A percentile compares a stretch with the other conserved stretches of the same genome.
Evolutionary conservation across 2,113 vertebrate species (phyloP).

Genomic region (Grammomys dolichurus): DNA sequence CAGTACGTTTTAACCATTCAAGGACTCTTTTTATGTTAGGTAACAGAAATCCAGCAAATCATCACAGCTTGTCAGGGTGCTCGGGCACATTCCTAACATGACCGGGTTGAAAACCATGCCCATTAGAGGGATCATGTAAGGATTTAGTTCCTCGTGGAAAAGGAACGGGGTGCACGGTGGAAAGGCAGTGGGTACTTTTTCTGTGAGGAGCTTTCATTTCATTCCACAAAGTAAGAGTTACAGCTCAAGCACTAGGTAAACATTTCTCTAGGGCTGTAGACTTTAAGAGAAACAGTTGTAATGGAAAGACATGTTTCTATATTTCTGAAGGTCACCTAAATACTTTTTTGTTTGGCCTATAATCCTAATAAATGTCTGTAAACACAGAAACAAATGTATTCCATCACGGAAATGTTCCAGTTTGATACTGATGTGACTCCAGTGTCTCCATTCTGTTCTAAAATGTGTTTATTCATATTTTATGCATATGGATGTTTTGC

Average conservation of each 20-base stretch:
- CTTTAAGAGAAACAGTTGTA: not conserved
- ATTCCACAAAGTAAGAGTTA: not conserved
- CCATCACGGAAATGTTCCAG: not conserved
- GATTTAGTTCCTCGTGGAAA: not conserved
- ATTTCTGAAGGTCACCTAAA: constrained; percentile 13
- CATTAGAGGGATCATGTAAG: not conserved
- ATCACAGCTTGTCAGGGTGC: not conserved
- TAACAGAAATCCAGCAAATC: not conserved
- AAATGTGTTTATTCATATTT: not conserved
- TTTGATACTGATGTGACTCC: not conserved
- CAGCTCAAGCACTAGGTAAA: not conserved
- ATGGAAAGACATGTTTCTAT: not conserved
- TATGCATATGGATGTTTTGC: not conserved
- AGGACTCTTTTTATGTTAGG: not conserved
- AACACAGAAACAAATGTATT: not conserved
- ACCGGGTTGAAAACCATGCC: not conserved
- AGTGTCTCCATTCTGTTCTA: no score
- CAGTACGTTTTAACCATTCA: not conserved
- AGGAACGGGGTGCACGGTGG: not conserved
- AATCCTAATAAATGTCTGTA: not conserved
- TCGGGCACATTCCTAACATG: not conserved
- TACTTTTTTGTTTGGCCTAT: not conserved
- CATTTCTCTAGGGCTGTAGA: not conserved
- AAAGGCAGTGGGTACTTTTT: not conserved
- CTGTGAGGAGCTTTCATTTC: not conserved